A percentile compares a stretch with the other conserved stretches of the same genome.
Evolutionary conservation across 2,888 invertebrate genomes (phyloP).

Genomic region (Lysandra coridon): DNA sequence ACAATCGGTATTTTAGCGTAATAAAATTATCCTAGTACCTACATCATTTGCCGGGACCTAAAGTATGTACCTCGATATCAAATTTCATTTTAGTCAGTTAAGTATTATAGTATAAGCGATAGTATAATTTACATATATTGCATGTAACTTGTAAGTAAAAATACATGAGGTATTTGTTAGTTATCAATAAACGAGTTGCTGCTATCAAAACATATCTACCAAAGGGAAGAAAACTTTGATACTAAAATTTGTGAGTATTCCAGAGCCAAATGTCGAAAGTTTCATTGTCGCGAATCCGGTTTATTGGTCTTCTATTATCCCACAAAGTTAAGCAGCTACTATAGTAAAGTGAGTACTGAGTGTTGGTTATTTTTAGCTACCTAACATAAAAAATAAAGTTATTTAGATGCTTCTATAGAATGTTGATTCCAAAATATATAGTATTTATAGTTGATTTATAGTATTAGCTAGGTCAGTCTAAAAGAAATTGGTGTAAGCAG

Average conservation of each 20-base stretch:
- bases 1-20: no score
- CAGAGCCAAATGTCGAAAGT: conserved; percentile 28
- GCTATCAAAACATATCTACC: background rate
- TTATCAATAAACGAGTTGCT: background rate
- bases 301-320: conserved; percentile 26
- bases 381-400: no score
- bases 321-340: conserved; percentile 11
- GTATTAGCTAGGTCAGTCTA: no score
- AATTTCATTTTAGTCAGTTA: no score
- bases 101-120: no score
- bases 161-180: no score
- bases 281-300: conserved; percentile 21
- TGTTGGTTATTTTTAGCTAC: background rate
- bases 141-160: no score
- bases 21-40: background rate
- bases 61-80: no score
- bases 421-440: background rate
- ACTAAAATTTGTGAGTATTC: background rate
- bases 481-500: background rate
- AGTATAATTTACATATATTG: no score
- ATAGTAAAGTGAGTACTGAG: background rate
- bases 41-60: no score
- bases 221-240: conserved; percentile 14
- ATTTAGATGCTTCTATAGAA: background rate
- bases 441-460: no score